Percentiles rank a stretch among this genome's conserved stretches.
phyloP scores from a whole-genome alignment of 1,140 invertebrate species.

The Halictus rubicundus region DNA sequence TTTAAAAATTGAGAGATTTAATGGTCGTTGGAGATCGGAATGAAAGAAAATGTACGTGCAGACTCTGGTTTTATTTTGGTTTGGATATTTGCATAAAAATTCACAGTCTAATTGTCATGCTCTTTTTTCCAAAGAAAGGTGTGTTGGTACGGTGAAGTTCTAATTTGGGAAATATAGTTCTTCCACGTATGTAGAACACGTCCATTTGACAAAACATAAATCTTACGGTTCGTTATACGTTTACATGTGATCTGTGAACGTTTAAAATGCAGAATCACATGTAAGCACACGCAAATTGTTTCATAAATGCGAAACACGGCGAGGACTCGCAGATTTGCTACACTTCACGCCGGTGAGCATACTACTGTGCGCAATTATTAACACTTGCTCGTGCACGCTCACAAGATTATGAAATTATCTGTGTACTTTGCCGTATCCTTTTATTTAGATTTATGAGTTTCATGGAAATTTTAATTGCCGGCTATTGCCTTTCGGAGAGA shows the following conservation, averaged over 20 bases:
- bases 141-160: neutral
- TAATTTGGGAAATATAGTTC: neutral
- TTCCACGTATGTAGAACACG: neutral
- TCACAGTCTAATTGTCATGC: neutral
- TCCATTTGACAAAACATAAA: neutral
- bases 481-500: no score
- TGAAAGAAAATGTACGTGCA: no score
- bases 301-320: neutral
- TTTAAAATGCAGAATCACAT: conserved; percentile 3
- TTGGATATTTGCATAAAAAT: no score
- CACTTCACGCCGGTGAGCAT: neutral
- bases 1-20: no score
- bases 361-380: conserved; percentile 1
- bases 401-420: conserved; percentile 22
- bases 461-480: neutral
- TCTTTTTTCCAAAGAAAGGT: neutral
- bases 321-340: neutral
- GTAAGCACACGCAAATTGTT: neutral
- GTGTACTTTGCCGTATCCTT: neutral
- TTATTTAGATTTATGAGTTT: neutral
- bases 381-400: neutral
- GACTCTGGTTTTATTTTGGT: no score
- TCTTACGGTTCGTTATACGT: neutral
- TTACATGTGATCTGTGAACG: neutral
- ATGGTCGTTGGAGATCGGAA: no score